These are phyloP conservation scores for Trematocara macrostoma DNA, from an alignment of 2,113 vertebrate genomes.

Conservation along the genomic window DNA sequence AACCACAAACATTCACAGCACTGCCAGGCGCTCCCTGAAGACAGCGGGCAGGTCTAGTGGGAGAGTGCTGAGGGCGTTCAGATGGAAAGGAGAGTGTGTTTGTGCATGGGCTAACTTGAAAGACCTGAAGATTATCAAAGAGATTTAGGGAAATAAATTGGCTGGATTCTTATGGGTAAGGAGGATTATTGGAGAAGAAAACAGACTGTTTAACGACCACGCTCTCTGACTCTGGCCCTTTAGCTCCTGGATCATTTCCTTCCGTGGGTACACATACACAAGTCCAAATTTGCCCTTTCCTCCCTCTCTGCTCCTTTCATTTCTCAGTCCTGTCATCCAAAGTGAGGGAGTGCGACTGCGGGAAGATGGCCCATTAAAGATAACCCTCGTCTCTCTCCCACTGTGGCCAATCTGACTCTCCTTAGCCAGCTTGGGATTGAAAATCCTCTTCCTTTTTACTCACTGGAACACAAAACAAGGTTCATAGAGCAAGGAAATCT, in stretches of 20 bases:
- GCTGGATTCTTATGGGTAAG: conserved; percentile 5
- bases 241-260: conserved; percentile 25
- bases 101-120: conserved; percentile 35
- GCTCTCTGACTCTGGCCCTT: background rate
- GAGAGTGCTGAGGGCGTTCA: background rate
- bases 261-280: background rate
- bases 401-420: conserved; percentile 11
- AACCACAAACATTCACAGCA: background rate
- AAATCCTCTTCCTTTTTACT: background rate
- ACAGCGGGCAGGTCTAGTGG: background rate
- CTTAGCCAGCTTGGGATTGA: background rate
- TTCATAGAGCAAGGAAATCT: conserved; percentile 2
- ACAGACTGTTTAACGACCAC: conserved; percentile 55
- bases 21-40: background rate
- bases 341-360: background rate
- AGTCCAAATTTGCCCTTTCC: background rate
- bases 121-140: conserved; percentile 59
- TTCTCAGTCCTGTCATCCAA: background rate
- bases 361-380: conserved; percentile 38
- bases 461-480: conserved; percentile 28
- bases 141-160: conserved; percentile 66
- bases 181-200: conserved; percentile 53
- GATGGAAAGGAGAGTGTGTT: background rate
- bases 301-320: background rate
- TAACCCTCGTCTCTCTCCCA: conserved; percentile 23